Conservation (phyloP, 53 echinoderm and acorn worm species). For the Arbacia lixula region DNA sequence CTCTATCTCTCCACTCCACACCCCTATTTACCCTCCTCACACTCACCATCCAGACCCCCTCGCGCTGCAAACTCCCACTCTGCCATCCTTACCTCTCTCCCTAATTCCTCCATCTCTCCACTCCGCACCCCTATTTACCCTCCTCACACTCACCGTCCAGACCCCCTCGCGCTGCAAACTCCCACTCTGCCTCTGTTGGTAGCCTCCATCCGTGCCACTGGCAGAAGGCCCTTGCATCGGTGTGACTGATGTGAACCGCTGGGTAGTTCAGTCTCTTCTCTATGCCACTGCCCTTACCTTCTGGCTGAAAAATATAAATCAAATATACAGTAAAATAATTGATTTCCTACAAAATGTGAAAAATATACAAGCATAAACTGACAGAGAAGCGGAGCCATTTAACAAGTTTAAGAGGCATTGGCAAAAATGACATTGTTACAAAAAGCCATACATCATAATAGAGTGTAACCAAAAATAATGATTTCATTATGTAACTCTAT, state of each 20-base stretch:
- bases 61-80: background rate
- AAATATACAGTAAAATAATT: too few species aligned
- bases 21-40: background rate
- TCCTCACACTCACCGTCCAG: constrained; percentile 66
- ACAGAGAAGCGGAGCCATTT: too few species aligned
- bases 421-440: too few species aligned
- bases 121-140: too few species aligned
- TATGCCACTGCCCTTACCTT: constrained; percentile 82
- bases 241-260: constrained; percentile 79
- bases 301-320: constrained; percentile 78
- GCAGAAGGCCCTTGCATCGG: constrained; percentile 88
- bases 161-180: constrained; percentile 87
- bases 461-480: too few species aligned
- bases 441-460: too few species aligned
- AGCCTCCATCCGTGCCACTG: constrained; percentile 92
- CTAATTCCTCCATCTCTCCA: background rate
- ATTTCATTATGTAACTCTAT: too few species aligned
- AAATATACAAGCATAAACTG: too few species aligned
- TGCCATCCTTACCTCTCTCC: background rate
- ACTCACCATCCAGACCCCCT: background rate
- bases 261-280: constrained; percentile 74
- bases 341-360: too few species aligned
- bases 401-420: too few species aligned
- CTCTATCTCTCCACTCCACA: too few species aligned
- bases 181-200: constrained; percentile 92